Conservation (phyloP, 2,113 vertebrate species). For the Sclerurus mexicanus region DNA sequence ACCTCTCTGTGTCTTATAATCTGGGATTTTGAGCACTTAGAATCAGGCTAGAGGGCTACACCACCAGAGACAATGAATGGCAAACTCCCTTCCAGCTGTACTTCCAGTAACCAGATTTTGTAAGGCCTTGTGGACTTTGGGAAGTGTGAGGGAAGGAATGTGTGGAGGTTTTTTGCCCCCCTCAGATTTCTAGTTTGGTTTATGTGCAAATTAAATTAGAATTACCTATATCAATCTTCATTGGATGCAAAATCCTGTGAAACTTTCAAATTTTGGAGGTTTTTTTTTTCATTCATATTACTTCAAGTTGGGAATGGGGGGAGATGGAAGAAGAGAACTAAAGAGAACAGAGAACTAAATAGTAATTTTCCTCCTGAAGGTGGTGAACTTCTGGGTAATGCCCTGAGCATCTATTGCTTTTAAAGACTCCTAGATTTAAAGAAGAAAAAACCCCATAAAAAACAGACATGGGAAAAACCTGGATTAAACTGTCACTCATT, state of each 20-base stretch:
- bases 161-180: neutral
- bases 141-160: neutral
- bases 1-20: neutral
- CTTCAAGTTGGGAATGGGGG: neutral
- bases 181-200: neutral
- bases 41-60: neutral
- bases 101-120: neutral
- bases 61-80: neutral
- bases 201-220: neutral
- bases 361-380: neutral
- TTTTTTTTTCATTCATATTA: neutral
- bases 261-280: neutral
- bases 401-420: neutral
- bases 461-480: constrained; percentile 14
- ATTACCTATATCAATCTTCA: neutral
- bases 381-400: neutral
- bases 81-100: neutral
- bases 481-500: constrained; percentile 74
- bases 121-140: neutral
- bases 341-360: neutral
- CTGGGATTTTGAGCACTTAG: neutral
- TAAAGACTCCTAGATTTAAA: neutral
- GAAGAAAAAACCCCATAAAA: neutral
- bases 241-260: neutral
- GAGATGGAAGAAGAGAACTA: neutral